Evolutionary conservation across 2,888 invertebrate genomes (phyloP).

Genomic region (Adelphocoris suturalis): DNA sequence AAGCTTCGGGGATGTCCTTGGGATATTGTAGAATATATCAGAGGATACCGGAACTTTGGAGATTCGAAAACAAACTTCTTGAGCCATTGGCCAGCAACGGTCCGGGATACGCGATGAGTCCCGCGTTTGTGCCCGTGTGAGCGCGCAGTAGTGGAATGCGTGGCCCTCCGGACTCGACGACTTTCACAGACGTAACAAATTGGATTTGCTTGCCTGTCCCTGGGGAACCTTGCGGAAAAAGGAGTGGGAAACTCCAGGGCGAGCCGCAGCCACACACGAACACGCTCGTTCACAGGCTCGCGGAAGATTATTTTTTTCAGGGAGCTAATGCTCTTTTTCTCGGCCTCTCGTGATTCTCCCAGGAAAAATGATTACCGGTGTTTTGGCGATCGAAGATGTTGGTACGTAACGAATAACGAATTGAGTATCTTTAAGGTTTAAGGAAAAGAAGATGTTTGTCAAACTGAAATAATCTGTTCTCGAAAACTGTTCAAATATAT

Average conservation of each 20-base stretch:
- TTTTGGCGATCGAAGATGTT: not conserved
- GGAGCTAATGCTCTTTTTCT: not conserved
- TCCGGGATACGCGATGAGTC: no score
- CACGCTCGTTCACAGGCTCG: conserved; percentile 12
- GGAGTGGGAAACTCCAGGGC: conserved; percentile 25
- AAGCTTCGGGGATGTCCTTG: no score
- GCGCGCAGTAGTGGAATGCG: conserved; percentile 60
- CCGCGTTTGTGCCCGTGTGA: conserved; percentile 20
- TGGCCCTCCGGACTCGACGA: conserved; percentile 26
- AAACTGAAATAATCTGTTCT: no score
- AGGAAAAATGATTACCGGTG: not conserved
- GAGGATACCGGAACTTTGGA: no score
- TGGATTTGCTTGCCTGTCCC: conserved; percentile 65
- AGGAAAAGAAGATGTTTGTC: no score
- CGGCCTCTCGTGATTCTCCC: not conserved
- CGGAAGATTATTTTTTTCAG: conserved; percentile 18
- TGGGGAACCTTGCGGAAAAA: conserved; percentile 48
- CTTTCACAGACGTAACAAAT: conserved; percentile 70
- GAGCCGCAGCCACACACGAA: conserved; percentile 18
- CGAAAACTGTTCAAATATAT: no score
- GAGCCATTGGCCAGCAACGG: no score
- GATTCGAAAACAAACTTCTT: no score
- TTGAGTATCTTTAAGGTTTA: no score
- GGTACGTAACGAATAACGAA: not conserved
- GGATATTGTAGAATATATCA: no score